Percentiles rank a stretch among this genome's conserved stretches.
Conservation (phyloP, 2,888 invertebrate genomes). For the Alitta virens region DNA sequence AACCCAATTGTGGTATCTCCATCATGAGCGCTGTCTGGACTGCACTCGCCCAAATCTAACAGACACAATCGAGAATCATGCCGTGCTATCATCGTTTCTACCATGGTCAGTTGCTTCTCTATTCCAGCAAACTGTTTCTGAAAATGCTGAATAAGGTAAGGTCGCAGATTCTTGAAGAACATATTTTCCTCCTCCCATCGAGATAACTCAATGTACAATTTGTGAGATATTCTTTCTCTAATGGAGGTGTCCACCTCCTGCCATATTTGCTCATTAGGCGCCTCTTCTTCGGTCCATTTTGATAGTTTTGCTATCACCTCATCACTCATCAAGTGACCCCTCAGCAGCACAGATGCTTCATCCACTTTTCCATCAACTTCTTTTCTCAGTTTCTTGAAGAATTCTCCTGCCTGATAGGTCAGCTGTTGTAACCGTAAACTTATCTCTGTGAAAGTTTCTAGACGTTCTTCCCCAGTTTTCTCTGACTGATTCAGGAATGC, state of each 20-base stretch:
- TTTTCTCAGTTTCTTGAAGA: slow-evolving; percentile 10
- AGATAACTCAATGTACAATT: slow-evolving; percentile 12
- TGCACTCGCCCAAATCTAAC: slow-evolving; percentile 10
- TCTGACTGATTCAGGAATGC: slow-evolving; percentile 24
- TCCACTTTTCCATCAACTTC: slow-evolving; percentile 19
- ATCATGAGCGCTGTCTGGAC: slow-evolving; percentile 7
- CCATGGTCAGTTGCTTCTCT: slow-evolving; percentile 30
- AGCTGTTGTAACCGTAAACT: slow-evolving; percentile 12
- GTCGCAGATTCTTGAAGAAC: slow-evolving; percentile 29
- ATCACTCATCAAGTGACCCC: slow-evolving; percentile 14
- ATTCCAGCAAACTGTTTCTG: slow-evolving; percentile 35
- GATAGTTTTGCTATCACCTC: slow-evolving; percentile 8
- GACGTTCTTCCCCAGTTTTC: slow-evolving; percentile 19
- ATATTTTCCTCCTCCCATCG: slow-evolving; percentile 33
- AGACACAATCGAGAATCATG: slow-evolving; percentile 19
- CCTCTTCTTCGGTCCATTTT: slow-evolving; percentile 16
- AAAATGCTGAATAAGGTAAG: slow-evolving; percentile 27
- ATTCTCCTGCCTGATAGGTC: slow-evolving; percentile 12
- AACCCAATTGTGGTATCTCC: slow-evolving; percentile 7
- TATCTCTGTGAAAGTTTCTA: slow-evolving; percentile 20
- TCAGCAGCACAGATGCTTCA: slow-evolving; percentile 10
- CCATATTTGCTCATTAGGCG: slow-evolving; percentile 21
- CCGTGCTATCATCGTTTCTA: slow-evolving; percentile 31
- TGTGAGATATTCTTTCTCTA: slow-evolving; percentile 15
- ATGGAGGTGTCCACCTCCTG: slow-evolving; percentile 17